These are phyloP conservation scores for Dolichotis patagonum DNA, from an alignment of 2,113 vertebrate species.

Conservation along the genomic window DNA sequence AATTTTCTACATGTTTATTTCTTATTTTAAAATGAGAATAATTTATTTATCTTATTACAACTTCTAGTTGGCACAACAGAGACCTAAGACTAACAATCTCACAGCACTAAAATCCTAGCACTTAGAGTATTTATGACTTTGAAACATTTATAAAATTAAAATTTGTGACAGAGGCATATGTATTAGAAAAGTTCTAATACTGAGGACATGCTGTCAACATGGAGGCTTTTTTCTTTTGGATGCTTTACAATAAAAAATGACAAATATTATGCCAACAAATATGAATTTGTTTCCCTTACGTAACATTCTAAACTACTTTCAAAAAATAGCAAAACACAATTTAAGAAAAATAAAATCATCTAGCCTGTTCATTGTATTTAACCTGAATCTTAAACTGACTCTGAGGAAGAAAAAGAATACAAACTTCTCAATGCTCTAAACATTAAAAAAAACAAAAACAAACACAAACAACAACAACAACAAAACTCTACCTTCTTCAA, in stretches of 20 bases:
- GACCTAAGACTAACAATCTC: not conserved
- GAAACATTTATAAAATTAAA: conserved; percentile 15
- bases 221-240: not conserved
- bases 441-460: not conserved
- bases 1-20: not conserved
- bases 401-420: not conserved
- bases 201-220: not conserved
- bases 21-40: conserved; percentile 16
- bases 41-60: not conserved
- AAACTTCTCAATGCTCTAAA: not conserved
- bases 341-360: not conserved
- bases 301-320: not conserved
- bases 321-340: not conserved
- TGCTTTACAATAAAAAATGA: not conserved
- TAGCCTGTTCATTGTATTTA: not conserved
- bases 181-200: not conserved
- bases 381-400: not conserved
- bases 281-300: not conserved
- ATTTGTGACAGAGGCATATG: not conserved
- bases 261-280: not conserved
- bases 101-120: not conserved
- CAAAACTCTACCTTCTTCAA: not conserved
- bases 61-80: not conserved
- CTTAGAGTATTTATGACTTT: conserved; percentile 13
- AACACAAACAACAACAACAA: not conserved